These are phyloP conservation scores for Mustela nigripes DNA, from an alignment of 2,113 vertebrate species.

Conservation along the genomic window DNA sequence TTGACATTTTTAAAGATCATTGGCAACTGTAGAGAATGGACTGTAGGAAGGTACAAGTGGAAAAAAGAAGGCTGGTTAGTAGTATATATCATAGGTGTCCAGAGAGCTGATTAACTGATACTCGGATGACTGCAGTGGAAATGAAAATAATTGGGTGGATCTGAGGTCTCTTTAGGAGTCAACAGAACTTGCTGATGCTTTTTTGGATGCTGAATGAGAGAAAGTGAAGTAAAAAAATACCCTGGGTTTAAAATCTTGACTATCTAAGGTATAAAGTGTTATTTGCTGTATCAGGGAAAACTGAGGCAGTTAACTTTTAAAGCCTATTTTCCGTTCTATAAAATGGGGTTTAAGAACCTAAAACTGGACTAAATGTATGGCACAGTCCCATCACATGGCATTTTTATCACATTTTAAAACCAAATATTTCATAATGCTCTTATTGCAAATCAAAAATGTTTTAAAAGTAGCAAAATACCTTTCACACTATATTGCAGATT, in stretches of 20 bases:
- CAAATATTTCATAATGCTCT: conserved; percentile 6
- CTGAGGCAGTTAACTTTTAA: neutral
- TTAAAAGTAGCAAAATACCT: neutral
- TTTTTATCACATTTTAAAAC: neutral
- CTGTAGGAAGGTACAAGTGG: neutral
- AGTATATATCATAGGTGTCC: neutral
- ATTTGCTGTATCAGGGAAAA: conserved; percentile 25
- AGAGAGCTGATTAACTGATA: neutral
- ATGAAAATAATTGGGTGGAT: neutral
- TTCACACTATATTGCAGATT: neutral
- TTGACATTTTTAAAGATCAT: neutral
- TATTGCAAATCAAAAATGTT: neutral
- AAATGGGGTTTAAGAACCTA: conserved; percentile 16
- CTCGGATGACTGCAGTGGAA: neutral
- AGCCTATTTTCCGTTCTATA: neutral
- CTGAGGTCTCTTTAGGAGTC: neutral
- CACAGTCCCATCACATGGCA: neutral
- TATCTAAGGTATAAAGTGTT: neutral
- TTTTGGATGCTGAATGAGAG: neutral
- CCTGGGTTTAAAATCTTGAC: neutral
- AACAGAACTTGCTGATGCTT: neutral
- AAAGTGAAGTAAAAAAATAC: neutral
- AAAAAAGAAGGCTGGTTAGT: neutral
- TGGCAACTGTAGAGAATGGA: neutral
- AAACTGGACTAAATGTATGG: neutral